phyloP scores from a whole-genome alignment of 2,113 vertebrate genomes.

The Hydropotes inermis region DNA sequence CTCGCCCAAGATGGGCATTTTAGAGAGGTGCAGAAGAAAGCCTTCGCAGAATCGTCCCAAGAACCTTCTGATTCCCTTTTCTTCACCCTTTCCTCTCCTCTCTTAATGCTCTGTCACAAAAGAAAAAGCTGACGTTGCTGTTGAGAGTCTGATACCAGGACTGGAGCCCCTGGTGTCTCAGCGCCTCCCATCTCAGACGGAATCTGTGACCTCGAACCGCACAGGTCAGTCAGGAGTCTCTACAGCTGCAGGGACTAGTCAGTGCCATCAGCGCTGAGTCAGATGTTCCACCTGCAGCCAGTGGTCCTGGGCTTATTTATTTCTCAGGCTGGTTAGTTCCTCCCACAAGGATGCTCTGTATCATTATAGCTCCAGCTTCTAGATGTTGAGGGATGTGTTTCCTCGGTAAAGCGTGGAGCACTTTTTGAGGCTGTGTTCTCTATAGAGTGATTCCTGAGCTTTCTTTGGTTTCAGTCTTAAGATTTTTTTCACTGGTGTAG shows the following conservation, averaged over 20 bases:
- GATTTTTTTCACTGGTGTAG: background rate
- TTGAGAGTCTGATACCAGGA: constrained; percentile 94
- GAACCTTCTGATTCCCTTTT: constrained; percentile 20
- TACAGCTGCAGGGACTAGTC: background rate
- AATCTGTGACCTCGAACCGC: constrained; percentile 85
- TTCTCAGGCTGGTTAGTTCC: background rate
- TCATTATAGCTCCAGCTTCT: background rate
- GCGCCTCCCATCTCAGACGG: constrained; percentile 85
- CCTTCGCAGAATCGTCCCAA: background rate
- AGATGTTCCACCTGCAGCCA: background rate
- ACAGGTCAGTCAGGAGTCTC: constrained; percentile 88
- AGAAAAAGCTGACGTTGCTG: constrained; percentile 86
- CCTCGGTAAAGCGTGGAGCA: background rate
- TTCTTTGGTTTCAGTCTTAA: background rate
- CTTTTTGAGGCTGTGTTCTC: background rate
- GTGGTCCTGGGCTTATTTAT: background rate
- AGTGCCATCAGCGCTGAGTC: background rate
- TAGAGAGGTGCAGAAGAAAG: background rate
- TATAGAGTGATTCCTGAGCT: background rate
- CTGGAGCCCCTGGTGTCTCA: constrained; percentile 90
- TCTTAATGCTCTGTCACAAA: constrained; percentile 50
- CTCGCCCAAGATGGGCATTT: background rate
- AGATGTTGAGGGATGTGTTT: background rate
- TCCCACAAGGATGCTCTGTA: background rate
- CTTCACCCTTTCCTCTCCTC: constrained; percentile 69